phyloP scores from a whole-genome alignment of 2,113 vertebrate species.

The Eolophus roseicapilla region DNA sequence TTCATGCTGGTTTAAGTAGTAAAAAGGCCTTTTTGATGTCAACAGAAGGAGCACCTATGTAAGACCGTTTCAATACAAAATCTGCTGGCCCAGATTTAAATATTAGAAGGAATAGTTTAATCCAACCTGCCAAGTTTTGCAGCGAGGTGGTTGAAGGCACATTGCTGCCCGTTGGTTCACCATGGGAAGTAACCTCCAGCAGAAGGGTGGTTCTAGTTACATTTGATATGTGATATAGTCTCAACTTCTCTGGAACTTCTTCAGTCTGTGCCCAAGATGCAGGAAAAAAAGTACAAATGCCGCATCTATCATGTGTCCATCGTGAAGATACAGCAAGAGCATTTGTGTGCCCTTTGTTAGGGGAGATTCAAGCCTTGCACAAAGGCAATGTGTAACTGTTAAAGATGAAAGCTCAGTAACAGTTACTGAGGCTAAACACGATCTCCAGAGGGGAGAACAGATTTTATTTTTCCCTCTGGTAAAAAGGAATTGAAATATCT shows the following conservation, averaged over 20 bases:
- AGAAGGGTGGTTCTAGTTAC: not conserved
- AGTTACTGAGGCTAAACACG: not conserved
- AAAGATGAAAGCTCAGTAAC: not conserved
- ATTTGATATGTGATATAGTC: accelerated
- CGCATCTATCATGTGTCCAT: not conserved
- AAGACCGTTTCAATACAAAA: not conserved
- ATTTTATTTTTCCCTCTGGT: accelerated
- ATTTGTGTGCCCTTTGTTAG: not conserved
- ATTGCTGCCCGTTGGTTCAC: not conserved
- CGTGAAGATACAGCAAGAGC: not conserved
- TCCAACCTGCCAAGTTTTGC: not conserved
- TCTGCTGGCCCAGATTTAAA: not conserved
- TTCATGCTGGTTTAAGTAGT: not conserved
- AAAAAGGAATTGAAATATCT: not conserved
- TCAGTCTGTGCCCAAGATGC: not conserved
- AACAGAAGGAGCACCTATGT: not conserved
- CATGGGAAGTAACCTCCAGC: not conserved
- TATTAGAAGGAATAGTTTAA: not conserved
- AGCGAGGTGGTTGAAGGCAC: not conserved
- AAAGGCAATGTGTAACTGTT: not conserved
- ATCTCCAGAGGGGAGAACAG: not conserved
- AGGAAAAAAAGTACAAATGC: not conserved
- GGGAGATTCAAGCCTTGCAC: not conserved
- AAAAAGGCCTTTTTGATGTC: not conserved
- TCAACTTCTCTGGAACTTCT: not conserved